Evolutionary conservation across 2,113 vertebrate species (phyloP).

Genomic region (Cinclus mexicanus): DNA sequence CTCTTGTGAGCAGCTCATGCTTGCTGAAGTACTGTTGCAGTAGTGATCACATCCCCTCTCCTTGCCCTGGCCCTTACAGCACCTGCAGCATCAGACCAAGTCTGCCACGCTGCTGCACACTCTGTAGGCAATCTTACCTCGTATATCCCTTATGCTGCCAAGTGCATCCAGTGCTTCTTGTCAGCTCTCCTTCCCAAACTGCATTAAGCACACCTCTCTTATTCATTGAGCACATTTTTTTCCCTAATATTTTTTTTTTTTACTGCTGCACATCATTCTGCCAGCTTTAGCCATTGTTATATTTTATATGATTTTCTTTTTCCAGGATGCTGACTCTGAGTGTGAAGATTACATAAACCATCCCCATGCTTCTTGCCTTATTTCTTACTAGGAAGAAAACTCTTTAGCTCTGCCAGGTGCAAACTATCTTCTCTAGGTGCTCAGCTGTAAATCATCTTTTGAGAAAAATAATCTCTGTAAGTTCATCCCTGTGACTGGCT

Average conservation of each 20-base stretch:
- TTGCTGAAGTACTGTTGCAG: neutral
- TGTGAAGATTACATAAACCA: neutral
- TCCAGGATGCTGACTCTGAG: neutral
- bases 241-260: neutral
- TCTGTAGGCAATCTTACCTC: neutral
- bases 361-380: neutral
- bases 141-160: neutral
- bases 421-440: neutral
- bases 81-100: neutral
- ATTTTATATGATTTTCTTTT: conserved; percentile 13
- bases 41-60: fast-evolving
- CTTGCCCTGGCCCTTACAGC: neutral
- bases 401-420: neutral
- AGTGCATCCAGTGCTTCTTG: neutral
- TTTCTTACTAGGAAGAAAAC: neutral
- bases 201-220: neutral
- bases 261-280: neutral
- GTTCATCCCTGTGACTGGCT: neutral
- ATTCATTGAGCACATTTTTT: neutral
- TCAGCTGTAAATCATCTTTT: neutral
- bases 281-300: neutral
- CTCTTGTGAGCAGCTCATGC: neutral
- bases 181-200: neutral
- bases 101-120: fast-evolving
- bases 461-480: neutral